phyloP scores from a whole-genome alignment of 2,113 vertebrate genomes.

The Genyomyrus donnyi region DNA sequence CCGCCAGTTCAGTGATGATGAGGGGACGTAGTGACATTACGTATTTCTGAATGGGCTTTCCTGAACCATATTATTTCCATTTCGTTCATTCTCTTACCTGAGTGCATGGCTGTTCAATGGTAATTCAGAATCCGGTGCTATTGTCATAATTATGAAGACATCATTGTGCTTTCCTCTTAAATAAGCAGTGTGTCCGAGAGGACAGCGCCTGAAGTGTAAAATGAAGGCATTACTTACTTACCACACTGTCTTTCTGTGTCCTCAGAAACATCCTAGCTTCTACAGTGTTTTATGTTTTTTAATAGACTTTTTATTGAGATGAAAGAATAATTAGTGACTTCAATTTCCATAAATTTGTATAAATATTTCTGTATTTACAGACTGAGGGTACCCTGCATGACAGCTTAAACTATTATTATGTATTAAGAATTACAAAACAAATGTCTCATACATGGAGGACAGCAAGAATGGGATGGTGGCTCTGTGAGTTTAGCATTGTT shows the following conservation, averaged over 20 bases:
- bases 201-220: neutral
- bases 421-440: neutral
- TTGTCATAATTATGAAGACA: conserved; percentile 10
- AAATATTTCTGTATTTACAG: neutral
- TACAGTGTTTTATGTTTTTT: neutral
- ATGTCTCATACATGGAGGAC: neutral
- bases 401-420: neutral
- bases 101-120: neutral
- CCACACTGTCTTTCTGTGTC: neutral
- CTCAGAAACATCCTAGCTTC: neutral
- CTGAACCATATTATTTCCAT: neutral
- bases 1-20: neutral
- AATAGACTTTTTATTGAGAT: neutral
- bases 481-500: neutral
- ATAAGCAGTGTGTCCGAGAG: neutral
- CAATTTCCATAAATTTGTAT: neutral
- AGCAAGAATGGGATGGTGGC: neutral
- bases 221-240: neutral
- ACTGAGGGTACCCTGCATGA: neutral
- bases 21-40: neutral
- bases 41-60: neutral
- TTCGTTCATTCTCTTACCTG: neutral
- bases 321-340: neutral
- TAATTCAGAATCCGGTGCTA: neutral
- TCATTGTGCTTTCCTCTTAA: neutral